A percentile compares a stretch with the other conserved stretches of the same genome.
Evolutionary conservation across 2,113 vertebrate species (phyloP).

Genomic region (Taxidea taxus): DNA sequence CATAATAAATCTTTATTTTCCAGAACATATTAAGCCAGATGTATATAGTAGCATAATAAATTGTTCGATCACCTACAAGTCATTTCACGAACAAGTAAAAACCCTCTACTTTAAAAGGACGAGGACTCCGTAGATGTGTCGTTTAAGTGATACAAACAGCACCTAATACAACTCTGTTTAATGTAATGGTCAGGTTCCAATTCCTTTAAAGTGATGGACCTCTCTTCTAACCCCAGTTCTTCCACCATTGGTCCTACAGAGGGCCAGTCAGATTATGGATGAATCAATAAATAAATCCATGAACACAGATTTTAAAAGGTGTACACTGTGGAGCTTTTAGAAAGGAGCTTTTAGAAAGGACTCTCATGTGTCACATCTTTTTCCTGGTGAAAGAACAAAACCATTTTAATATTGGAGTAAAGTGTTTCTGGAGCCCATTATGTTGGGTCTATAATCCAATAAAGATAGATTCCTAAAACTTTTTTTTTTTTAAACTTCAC

Average conservation of each 20-base stretch:
- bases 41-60: not conserved
- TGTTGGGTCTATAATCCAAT: not conserved
- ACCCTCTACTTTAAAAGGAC: not conserved
- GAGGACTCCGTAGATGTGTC: not conserved
- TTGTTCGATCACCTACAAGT: not conserved
- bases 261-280: not conserved
- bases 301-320: not conserved
- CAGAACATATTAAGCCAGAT: not conserved
- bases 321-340: not conserved
- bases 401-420: not conserved
- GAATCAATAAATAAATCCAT: not conserved
- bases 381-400: not conserved
- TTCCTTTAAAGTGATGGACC: not conserved
- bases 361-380: not conserved
- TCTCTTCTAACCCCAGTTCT: not conserved
- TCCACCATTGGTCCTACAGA: not conserved
- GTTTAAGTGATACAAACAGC: not conserved
- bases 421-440: not conserved
- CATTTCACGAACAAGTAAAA: not conserved
- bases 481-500: not conserved
- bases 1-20: not conserved
- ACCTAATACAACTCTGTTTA: not conserved
- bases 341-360: not conserved
- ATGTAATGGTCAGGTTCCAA: not conserved
- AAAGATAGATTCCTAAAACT: not conserved